Base-by-base conservation (phyloP, 1,140 invertebrate species). In the Capitella teleta region DNA sequence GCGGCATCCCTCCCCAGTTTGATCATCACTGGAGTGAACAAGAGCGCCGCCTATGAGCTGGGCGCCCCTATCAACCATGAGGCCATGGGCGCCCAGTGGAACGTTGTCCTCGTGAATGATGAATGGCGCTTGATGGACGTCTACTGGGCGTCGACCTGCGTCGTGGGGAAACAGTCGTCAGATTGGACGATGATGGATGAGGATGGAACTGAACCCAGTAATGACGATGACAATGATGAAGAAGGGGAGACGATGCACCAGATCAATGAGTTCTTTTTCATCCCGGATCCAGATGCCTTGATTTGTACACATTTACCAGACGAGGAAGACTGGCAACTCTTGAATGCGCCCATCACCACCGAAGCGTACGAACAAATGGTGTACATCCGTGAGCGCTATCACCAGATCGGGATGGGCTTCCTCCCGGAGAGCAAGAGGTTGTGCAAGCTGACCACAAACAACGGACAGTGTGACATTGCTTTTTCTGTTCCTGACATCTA, bases 201-300 rank as follows among this genome's bases (percentile, higher is more conserved):
- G 0, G 62, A 67, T 36, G 62, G 61, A 14, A 61, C 61, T 18
- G 51, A 59, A 1, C 47, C 56, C 6, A 60, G 62, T 18, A 59
- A 60, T 0, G 61, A 64, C 3, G 36, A 49, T 16, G 61, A 64
- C n/a, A 59, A 61, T 21, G 49, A 53, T 19, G 16, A 37, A 36
- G 43, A 19, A 2, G 54, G 57, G 10, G 64, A 66, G 34, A 62
- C 61, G 16, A 54, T 55, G 21, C 30, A 38, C 55, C 51, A 60
- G 43, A 60, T 64, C 23, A 70, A 69, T 54, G 64, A 68, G 42
- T 69, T 67, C 51, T 70, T 63, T 55, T 70, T 70, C 38, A 44
- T 70, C 14, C 57, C 68, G 0, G 61, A 68, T 51, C 66, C 68
- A 8, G 58, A 66, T 26, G 28, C 60, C 43, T 42, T 68, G 1